Base-by-base conservation (phyloP, 2,113 vertebrate species). In the Pygoscelis antarcticus region DNA sequence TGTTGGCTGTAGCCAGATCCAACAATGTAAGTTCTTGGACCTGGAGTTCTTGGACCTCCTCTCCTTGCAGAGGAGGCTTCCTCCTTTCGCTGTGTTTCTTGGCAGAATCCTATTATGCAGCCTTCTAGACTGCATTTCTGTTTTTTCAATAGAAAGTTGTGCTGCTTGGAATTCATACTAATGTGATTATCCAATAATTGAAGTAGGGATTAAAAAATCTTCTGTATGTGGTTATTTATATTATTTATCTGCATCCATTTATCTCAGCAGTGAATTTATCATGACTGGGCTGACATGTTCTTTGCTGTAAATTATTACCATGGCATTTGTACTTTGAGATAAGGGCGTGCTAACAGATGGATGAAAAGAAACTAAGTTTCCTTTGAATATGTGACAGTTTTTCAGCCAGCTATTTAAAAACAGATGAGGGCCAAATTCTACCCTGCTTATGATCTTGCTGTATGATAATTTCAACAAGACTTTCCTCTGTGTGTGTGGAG, bases 361-460 rank as follows among this genome's bases (percentile, higher is more conserved):
- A 52, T 54, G 25, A 72, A 95, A 95, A 68, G 54, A 55, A 12
- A 25, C 17, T 25, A 36, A 68, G 21, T 74, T 84, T 83, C 38
- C 36, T 91, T 89, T 57, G 57, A 60, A 77, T 61, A 44, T 54
- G 13, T 54, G 57, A 46, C 26, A 66, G 7, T 13, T 91, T 82
- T 92, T 80, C 42, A 65, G 20, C 1, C 38, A 83, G 40, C 23
- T 76, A 34, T 72, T 91, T 96, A 84, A 85, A 95, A 89, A 44
- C 34, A 76, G 54, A 60, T 51, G n/a, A 78, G 27, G 16, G 42
- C 13, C 21, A 71, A 61, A 78, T 75, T 75, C 77, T 68, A 7
- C 58, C 4, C 13, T 54, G 8, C 5, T 78, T 87, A 34, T 60
- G 19, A 66, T 58, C 46, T 74, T 94, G 14, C 57, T 82, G 12